Percentiles rank a stretch among this genome's conserved stretches.
Conservation (phyloP, 2,797 vertebrate species). For the Manis crassicaudata region DNA sequence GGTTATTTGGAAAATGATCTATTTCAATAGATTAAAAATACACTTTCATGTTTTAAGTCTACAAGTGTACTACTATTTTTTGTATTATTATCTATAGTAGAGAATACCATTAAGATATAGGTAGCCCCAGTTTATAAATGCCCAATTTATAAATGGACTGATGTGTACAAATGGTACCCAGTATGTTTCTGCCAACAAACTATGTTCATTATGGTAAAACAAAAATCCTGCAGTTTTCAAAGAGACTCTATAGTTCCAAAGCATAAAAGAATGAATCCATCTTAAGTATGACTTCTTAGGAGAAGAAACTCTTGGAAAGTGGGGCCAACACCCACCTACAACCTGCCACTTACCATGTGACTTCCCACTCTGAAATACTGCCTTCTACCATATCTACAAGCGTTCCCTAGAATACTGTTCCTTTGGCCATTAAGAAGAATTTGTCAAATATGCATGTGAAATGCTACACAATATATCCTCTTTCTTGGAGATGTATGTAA, state of each 20-base stretch:
- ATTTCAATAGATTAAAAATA: slow-evolving; percentile 49
- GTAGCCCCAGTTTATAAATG: slow-evolving; percentile 13
- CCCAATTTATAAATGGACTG: background rate
- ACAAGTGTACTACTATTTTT: background rate
- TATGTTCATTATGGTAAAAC: background rate
- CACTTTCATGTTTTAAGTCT: slow-evolving; percentile 48
- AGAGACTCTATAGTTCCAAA: background rate
- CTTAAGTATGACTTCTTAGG: background rate
- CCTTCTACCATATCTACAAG: background rate
- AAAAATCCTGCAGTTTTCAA: background rate
- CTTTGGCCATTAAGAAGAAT: background rate
- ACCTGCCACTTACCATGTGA: background rate
- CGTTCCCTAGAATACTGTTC: background rate
- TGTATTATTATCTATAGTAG: background rate
- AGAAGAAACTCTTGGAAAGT: background rate
- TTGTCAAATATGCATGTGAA: background rate
- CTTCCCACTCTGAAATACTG: background rate
- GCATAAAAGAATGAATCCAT: background rate
- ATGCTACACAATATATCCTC: background rate
- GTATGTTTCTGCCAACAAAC: background rate
- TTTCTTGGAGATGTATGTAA: background rate
- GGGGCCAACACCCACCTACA: background rate
- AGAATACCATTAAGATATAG: background rate
- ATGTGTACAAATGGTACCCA: background rate
- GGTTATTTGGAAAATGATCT: slow-evolving; percentile 42